Conservation (phyloP, 2,888 invertebrate genomes). For the Tineola bisselliella region DNA sequence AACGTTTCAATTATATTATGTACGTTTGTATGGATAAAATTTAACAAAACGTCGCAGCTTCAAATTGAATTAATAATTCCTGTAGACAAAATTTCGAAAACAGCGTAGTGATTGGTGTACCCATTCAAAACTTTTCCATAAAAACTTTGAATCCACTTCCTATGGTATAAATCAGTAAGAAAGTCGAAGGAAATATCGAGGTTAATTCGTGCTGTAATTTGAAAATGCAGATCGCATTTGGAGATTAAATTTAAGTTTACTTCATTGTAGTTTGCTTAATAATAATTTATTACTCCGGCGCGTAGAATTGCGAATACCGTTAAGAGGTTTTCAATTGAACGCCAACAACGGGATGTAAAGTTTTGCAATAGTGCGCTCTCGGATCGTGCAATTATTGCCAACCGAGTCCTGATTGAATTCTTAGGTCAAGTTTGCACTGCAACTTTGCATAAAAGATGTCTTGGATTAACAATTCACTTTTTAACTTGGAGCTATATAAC, state of each 20-base stretch:
- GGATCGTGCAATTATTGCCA: slow-evolving; percentile 56
- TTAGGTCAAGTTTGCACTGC: slow-evolving; percentile 52
- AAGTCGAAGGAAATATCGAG: slow-evolving; percentile 19
- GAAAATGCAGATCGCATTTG: slow-evolving; percentile 45
- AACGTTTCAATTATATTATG: slow-evolving; percentile 55
- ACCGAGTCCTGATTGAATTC: slow-evolving; percentile 60
- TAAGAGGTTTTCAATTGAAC: slow-evolving; percentile 61
- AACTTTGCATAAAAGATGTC: slow-evolving; percentile 54
- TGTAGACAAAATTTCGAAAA: neutral
- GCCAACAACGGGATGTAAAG: slow-evolving; percentile 53
- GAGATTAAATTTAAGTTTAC: slow-evolving; percentile 54
- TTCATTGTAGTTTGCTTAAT: slow-evolving; percentile 47
- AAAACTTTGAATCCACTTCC: slow-evolving; percentile 12
- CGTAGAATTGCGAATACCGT: slow-evolving; percentile 27
- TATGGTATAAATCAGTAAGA: slow-evolving; percentile 20
- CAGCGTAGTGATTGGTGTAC: neutral
- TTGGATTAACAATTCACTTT: slow-evolving; percentile 40
- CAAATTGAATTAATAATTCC: slow-evolving; percentile 5
- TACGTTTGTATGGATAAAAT: neutral
- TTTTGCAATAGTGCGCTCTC: slow-evolving; percentile 52
- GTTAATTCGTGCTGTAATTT: slow-evolving; percentile 32
- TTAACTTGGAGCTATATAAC: neutral
- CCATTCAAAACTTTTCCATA: slow-evolving; percentile 12
- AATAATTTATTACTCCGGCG: slow-evolving; percentile 44
- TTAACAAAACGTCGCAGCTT: slow-evolving; percentile 8